Base-by-base conservation (phyloP, 2,113 vertebrate species). In the Callopanchax toddi region DNA sequence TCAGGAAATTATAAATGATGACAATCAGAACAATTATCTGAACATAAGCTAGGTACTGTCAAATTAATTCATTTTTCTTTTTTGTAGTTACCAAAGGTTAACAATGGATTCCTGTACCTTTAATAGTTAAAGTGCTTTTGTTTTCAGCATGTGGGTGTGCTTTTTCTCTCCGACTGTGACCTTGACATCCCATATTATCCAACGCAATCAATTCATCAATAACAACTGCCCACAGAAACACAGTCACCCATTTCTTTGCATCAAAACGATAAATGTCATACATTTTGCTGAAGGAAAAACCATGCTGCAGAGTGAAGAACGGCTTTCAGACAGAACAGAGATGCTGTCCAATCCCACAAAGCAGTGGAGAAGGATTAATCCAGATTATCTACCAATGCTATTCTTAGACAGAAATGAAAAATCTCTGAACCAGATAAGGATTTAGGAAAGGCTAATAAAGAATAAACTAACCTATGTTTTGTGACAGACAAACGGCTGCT, bases 351-450 rank as follows among this genome's bases (percentile, higher is more conserved):
- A 51, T 81, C 79, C 59, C 60, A 79, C 59, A 76, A 59, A 64
- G 75, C 61, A 67, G 65, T 43, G 59, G 53, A 18, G 64, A 81
- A 34, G 69, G 71, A 82, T 84, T 86, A 83, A 83, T 82, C 60
- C 76, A 76, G 86, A 89, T 89, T 87, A 89, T 79, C 63, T 74
- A 40, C 0, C 68, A 65, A 17, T 68, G 80, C 79, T 89, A 86
- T 87, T 89, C 62, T 82, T 82, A 67, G 76, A 72, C 49, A 76
- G 77, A 60, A 81, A 84, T 81, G 49, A 71, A 81, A 73, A 62
- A 60, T 61, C 61, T 76, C 40, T 63, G 61, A 45, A n/a, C 40
- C 46, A 72, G 69, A 71, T 73, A 71, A 71, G 36, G 49, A 20
- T 55, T 72, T 23, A 79, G 53, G 40, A 37, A 72, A 70, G 52